These are phyloP conservation scores for Chrysopilus asiliformis DNA, from an alignment of 2,888 invertebrate genomes.

Conservation along the genomic window DNA sequence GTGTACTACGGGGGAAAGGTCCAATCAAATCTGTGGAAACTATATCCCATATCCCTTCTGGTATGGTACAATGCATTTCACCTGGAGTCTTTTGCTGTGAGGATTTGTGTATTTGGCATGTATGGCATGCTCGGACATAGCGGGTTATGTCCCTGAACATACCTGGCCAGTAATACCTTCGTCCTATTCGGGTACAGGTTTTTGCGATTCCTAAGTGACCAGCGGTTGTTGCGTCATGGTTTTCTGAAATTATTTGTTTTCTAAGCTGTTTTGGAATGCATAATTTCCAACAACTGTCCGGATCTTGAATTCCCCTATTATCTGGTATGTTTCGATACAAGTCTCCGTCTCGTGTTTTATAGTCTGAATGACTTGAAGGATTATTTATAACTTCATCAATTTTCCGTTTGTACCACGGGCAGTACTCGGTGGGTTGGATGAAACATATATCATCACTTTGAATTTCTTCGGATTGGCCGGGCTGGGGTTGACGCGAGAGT, in stretches of 20 bases:
- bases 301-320: too few species aligned
- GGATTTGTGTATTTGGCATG: not conserved
- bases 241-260: too few species aligned
- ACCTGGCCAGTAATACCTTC: slow-evolving; percentile 6
- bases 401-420: not conserved
- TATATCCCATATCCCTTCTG: slow-evolving; percentile 2
- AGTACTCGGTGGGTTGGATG: too few species aligned
- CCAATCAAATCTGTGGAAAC: slow-evolving; percentile 2
- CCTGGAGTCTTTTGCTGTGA: not conserved
- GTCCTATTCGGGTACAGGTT: not conserved
- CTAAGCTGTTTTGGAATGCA: too few species aligned
- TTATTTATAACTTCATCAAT: not conserved
- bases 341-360: too few species aligned
- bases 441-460: too few species aligned
- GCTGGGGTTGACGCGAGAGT: slow-evolving; percentile 14
- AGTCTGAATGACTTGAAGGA: not conserved
- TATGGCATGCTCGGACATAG: slow-evolving; percentile 1
- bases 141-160: not conserved
- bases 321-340: not conserved
- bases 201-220: slow-evolving; percentile 1
- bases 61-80: not conserved
- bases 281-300: too few species aligned
- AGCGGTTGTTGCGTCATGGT: slow-evolving; percentile 3
- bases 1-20: not conserved
- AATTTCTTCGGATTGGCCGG: too few species aligned